phyloP scores from a whole-genome alignment of 2,113 vertebrate genomes.

The Caranx melampygus region DNA sequence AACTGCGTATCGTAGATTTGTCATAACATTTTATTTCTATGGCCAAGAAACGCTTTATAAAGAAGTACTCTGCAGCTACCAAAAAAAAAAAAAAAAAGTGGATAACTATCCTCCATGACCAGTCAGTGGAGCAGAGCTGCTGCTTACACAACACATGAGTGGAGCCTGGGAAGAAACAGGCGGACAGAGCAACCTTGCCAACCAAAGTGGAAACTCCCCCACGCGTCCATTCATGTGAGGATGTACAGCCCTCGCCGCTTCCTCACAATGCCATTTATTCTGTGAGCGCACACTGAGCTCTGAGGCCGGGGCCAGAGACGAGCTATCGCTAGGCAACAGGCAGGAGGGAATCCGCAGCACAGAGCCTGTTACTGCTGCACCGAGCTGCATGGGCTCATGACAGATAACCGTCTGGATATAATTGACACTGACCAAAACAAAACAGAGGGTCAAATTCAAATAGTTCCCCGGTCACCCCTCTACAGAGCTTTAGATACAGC shows the following conservation, averaged over 20 bases:
- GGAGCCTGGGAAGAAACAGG: conserved; percentile 61
- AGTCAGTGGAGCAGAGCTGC: conserved; percentile 43
- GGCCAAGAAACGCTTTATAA: background rate
- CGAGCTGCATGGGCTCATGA: conserved; percentile 45
- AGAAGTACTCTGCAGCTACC: conserved; percentile 4
- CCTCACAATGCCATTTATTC: conserved; percentile 56
- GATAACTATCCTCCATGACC: conserved; percentile 4
- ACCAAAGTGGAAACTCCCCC: conserved; percentile 69
- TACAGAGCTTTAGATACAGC: conserved; percentile 16
- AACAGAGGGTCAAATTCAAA: conserved; percentile 37
- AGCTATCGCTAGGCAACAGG: conserved; percentile 80
- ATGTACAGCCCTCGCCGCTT: conserved; percentile 56
- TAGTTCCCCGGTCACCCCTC: background rate
- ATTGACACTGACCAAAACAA: conserved; percentile 12
- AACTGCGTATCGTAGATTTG: background rate
- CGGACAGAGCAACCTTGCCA: conserved; percentile 58
- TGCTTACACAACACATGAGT: conserved; percentile 45
- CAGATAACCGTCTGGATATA: conserved; percentile 42
- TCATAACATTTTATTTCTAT: background rate
- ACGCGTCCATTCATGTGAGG: conserved; percentile 69
- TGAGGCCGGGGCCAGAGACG: conserved; percentile 48
- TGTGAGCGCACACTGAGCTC: conserved; percentile 52
- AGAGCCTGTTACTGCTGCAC: conserved; percentile 32
- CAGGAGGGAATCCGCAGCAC: conserved; percentile 59
- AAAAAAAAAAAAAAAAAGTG: background rate